A percentile compares a stretch with the other conserved stretches of the same genome.
Conservation (phyloP, 1,140 invertebrate genomes). For the Marisa cornuarietis region DNA sequence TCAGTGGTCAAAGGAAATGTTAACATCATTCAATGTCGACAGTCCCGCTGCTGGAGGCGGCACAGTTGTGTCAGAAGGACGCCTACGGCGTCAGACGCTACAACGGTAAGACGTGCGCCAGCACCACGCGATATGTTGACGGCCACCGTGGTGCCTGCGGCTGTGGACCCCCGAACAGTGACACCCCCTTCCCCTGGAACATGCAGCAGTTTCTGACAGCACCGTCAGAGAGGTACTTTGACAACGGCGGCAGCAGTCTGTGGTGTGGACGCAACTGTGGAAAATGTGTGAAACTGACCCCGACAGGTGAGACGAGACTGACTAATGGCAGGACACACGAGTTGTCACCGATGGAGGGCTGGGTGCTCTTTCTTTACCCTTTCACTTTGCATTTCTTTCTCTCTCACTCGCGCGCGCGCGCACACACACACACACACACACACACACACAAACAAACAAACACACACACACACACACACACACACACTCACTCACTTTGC, state of each 20-base stretch:
- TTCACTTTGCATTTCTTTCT: no score
- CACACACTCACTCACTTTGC: no score
- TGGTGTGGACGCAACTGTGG: slow-evolving; percentile 48
- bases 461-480: no score
- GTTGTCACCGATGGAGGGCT: no score
- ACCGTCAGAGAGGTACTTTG: slow-evolving; percentile 39
- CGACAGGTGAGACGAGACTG: slow-evolving; percentile 33
- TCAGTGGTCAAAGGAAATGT: no score
- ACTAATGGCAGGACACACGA: no score
- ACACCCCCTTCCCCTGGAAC: slow-evolving; percentile 37
- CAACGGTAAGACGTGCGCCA: slow-evolving; percentile 32
- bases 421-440: no score
- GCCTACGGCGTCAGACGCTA: background rate
- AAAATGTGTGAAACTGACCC: slow-evolving; percentile 43
- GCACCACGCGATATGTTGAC: slow-evolving; percentile 47
- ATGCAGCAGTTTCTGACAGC: slow-evolving; percentile 32
- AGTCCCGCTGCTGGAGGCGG: background rate
- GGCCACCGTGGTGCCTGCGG: slow-evolving; percentile 50
- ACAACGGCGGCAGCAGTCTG: slow-evolving; percentile 10
- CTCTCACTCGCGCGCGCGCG: no score
- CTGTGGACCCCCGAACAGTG: slow-evolving; percentile 37
- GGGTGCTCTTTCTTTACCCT: no score
- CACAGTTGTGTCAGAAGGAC: background rate
- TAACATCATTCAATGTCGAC: background rate
- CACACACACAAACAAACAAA: no score